A percentile compares a stretch with the other conserved stretches of the same genome.
Evolutionary conservation across 2,113 vertebrate species (phyloP).

Genomic region (Microtus pennsylvanicus): DNA sequence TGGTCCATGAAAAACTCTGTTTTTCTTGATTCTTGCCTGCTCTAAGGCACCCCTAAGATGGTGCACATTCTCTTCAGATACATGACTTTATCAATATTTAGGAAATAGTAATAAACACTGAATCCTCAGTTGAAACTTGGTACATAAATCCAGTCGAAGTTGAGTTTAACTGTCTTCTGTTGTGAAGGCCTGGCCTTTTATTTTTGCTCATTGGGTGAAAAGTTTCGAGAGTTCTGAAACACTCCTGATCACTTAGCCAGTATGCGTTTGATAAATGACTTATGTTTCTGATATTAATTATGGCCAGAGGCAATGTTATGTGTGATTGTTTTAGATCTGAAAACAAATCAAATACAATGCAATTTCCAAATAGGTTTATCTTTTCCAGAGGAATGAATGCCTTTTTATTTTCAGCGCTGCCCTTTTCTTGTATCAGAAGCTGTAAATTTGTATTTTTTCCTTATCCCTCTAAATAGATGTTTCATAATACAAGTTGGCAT

Average conservation of each 20-base stretch:
- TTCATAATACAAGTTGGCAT: constrained; percentile 62
- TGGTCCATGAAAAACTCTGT: neutral
- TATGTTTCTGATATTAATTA: constrained; percentile 76
- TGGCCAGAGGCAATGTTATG: constrained; percentile 69
- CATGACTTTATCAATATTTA: neutral
- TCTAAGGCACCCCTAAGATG: neutral
- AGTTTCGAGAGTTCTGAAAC: constrained; percentile 54
- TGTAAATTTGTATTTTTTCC: constrained; percentile 59
- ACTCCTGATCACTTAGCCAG: constrained; percentile 56
- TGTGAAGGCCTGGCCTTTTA: constrained; percentile 17
- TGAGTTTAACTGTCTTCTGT: neutral
- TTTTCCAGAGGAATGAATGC: constrained; percentile 64
- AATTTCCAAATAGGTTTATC: constrained; percentile 74
- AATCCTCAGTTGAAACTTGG: constrained; percentile 15
- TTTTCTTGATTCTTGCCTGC: neutral
- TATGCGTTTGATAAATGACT: constrained; percentile 77
- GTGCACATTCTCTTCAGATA: neutral
- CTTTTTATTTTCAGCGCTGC: constrained; percentile 26
- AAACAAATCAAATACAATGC: constrained; percentile 73
- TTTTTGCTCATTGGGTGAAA: constrained; percentile 57
- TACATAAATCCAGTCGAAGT: neutral
- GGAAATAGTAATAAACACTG: neutral
- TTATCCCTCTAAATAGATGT: constrained; percentile 69
- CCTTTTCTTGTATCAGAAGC: constrained; percentile 35
- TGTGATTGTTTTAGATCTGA: constrained; percentile 73